Base-by-base conservation (phyloP, 2,888 invertebrate species). In the Drosophila recens region DNA sequence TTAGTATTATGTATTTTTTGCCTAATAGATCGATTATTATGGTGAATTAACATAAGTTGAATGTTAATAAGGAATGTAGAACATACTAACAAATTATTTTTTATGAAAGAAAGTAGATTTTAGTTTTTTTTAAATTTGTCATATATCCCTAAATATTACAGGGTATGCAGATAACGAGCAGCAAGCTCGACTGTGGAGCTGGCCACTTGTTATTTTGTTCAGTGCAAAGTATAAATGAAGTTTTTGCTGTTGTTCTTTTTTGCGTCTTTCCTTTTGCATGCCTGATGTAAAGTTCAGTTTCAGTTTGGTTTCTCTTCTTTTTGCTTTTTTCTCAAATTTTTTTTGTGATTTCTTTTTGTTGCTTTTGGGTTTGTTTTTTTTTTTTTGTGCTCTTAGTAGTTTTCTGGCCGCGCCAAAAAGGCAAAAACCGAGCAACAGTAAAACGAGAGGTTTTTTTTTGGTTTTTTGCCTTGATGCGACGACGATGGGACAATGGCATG, bases 381-480 rank as follows among this genome's bases (percentile, higher is more conserved):
- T 65, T 54, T 70, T 67, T 61, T 74, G 58, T 68, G 74, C 72
- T 67, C 61, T 72, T 76, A 83, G 87, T 87, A 83, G 87, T 83
- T 85, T 81, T 70, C 75, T 73, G 75, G 66, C 70, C 88, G 80
- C 88, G 88, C 88, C 72, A 84, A 87, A 79, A 79, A 65, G 67
- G 75, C 77, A 77, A 82, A 85, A 86, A 85, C 75, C 73, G 73
- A 87, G 88, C 76, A 87, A 84, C 88, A 87, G 88, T 87, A 82
- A 87, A 87, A 86, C 72, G 77, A 75, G 71, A 66, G 51, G 38
- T 62, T 65, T 54, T 67, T 59, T 68, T 51, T 43, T 23, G 4
- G 0, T 63, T 74, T 63, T 74, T 46, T 52, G 33, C 58, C 61
- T 68, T 78, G 67, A 63, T 75, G 43, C 61, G 58, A 57, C 56